Evolutionary conservation across 2,797 vertebrate species (phyloP).

Genomic region (Distichodus sexfasciatus): DNA sequence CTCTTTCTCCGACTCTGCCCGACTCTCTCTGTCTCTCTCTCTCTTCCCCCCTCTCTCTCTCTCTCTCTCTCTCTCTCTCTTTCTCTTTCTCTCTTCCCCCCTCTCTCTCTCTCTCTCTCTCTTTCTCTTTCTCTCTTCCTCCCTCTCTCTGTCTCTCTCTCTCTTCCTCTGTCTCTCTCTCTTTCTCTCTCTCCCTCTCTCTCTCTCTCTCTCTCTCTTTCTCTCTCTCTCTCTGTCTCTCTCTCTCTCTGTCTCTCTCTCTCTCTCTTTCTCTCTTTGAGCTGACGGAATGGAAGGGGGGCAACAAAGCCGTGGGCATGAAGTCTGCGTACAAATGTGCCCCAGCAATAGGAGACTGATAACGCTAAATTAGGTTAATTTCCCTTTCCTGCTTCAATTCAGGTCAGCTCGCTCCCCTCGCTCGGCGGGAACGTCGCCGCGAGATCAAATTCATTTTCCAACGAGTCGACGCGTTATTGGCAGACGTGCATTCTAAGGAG

Average conservation of each 20-base stretch:
- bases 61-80: too few species aligned
- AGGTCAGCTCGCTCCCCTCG: conserved; percentile 35
- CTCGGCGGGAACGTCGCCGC: conserved; percentile 5
- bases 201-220: too few species aligned
- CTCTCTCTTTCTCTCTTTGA: conserved; percentile 16
- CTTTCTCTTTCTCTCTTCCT: too few species aligned
- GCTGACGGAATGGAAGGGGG: conserved; percentile 3
- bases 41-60: too few species aligned
- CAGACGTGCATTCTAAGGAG: not conserved
- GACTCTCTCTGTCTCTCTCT: conserved; percentile 2
- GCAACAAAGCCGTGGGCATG: not conserved
- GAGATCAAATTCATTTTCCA: conserved; percentile 34
- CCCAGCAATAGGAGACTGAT: conserved; percentile 16
- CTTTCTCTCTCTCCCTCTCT: too few species aligned
- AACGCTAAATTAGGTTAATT: conserved; percentile 26
- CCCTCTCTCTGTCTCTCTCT: conserved; percentile 11
- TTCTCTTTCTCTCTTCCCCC: too few species aligned
- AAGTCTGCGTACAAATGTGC: not conserved
- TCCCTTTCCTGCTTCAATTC: conserved; percentile 13
- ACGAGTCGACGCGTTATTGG: not conserved
- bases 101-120: too few species aligned
- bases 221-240: too few species aligned
- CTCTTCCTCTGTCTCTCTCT: too few species aligned
- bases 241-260: too few species aligned
- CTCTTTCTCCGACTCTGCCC: conserved; percentile 15